Evolutionary conservation across 2,888 invertebrate genomes (phyloP), one percentile per base, ranked within the genome.

Genomic region (Dastarcus helophoroides): DNA sequence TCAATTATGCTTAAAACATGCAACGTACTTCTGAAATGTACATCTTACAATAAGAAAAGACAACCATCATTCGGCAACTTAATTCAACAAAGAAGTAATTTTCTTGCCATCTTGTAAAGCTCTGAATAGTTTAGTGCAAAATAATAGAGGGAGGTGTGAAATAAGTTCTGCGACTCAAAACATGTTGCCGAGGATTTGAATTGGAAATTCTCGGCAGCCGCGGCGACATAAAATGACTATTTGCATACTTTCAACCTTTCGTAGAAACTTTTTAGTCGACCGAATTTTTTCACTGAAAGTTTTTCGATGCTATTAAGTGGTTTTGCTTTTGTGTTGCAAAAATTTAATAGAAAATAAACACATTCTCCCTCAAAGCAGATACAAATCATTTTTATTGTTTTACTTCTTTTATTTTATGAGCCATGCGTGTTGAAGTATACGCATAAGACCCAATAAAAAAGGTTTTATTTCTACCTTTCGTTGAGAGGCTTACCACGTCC

Each of bases 241-340:
- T 44, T 46, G 41, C 46, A 44, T 46, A 40, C 38, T 42, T 42
- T 42, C 41, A 37, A 39, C 37, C 36, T 37, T 35, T 33, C 34
- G 40, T 40, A 37, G 31, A 36, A 36, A 38, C 34, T 31, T 40
- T 43, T 39, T 37, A 36, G 33, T 37, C 31, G 31, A 15, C 35
- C 33, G 35, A 25, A 25, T 17, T 29, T 31, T 37, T 35, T 36
- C 37, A 33, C 34, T 34, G 27, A 36, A 38, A 38, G 29, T 38
- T 36, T 34, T n/a, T 17, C 19, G 19, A 17, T 7, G 19, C 19
- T 17, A 7, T 17, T 17, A 6, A 17, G n/a, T 17, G n/a, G 6
- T 17, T n/a, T 17, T 7, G 19, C n/a, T n/a, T n/a, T n/a, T n/a
- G n/a, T n/a, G n/a, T n/a, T n/a, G n/a, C n/a, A n/a, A n/a, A n/a